A percentile compares a stretch with the other conserved stretches of the same genome.
Conservation (phyloP, 2,113 vertebrate genomes). For the Phaetusa simplex region DNA sequence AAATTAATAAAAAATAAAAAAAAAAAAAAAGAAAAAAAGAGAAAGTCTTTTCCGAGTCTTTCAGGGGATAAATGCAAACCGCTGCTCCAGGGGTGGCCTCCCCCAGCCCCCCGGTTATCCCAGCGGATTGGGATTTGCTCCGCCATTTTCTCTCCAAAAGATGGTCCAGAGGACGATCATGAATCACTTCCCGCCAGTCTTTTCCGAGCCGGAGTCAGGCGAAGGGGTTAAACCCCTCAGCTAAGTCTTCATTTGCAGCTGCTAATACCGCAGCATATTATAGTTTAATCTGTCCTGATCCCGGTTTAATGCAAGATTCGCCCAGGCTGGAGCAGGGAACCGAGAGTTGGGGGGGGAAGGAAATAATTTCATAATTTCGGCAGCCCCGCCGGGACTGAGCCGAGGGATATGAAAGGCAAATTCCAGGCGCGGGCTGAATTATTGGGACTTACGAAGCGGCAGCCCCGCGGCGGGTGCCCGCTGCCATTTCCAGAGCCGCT, state of each 20-base stretch:
- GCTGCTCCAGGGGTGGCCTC: neutral
- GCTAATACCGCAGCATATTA: conserved; percentile 92
- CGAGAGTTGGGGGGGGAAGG: neutral
- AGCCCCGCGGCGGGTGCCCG: conserved; percentile 67
- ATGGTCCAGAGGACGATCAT: neutral
- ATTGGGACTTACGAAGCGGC: conserved; percentile 73
- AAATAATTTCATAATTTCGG: conserved; percentile 74
- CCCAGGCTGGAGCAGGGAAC: conserved; percentile 80
- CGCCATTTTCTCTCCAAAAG: neutral
- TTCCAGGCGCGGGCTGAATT: conserved; percentile 77
- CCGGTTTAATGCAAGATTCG: conserved; percentile 94
- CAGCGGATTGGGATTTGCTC: neutral
- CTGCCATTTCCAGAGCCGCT: conserved; percentile 75
- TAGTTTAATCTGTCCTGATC: conserved; percentile 98
- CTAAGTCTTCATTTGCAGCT: conserved; percentile 93
- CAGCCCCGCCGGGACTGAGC: conserved; percentile 74
- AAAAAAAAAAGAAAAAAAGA: neutral
- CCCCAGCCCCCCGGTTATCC: neutral
- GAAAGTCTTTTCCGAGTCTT: neutral
- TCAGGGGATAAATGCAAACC: neutral
- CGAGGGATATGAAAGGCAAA: conserved; percentile 81
- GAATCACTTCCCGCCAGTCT: neutral
- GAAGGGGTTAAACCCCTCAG: conserved; percentile 77
- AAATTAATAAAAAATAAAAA: neutral
- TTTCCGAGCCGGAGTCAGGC: neutral